phyloP scores from a whole-genome alignment of 2,888 invertebrate genomes.

The Cerastis leucographa region DNA sequence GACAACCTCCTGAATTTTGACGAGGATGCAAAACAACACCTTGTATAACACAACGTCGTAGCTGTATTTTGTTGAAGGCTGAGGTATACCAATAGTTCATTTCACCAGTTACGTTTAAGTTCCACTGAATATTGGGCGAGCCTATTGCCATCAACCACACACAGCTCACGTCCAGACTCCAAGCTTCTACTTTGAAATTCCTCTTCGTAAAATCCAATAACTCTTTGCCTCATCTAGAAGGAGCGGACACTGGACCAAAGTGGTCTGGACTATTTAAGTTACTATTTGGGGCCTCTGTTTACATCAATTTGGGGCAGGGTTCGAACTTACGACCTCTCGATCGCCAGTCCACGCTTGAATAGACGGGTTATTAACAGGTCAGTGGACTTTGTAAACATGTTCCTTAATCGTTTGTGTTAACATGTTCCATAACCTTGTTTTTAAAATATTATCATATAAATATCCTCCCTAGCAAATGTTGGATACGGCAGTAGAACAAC shows the following conservation, averaged over 20 bases:
- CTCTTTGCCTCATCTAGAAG: neutral
- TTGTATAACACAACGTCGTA: neutral
- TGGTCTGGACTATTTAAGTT: neutral
- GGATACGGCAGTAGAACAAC: too few species aligned
- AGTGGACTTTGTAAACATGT: neutral
- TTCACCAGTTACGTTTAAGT: neutral
- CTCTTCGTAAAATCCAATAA: neutral
- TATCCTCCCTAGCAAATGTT: too few species aligned
- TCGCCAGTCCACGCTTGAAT: neutral
- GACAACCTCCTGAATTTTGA: too few species aligned
- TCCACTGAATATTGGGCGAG: neutral
- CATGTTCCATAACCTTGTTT: neutral
- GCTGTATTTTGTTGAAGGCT: too few species aligned
- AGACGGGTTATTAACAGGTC: neutral
- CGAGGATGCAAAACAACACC: too few species aligned
- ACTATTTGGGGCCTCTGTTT: neutral
- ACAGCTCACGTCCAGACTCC: neutral
- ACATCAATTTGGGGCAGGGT: neutral
- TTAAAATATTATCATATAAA: neutral
- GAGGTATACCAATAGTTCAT: too few species aligned
- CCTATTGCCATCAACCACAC: neutral
- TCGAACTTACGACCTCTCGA: slow-evolving; percentile 5
- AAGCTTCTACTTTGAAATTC: neutral
- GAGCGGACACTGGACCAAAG: neutral
- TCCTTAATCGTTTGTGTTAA: too few species aligned